Conservation (phyloP, 1,140 invertebrate genomes). For the Aporrectodea caliginosa region DNA sequence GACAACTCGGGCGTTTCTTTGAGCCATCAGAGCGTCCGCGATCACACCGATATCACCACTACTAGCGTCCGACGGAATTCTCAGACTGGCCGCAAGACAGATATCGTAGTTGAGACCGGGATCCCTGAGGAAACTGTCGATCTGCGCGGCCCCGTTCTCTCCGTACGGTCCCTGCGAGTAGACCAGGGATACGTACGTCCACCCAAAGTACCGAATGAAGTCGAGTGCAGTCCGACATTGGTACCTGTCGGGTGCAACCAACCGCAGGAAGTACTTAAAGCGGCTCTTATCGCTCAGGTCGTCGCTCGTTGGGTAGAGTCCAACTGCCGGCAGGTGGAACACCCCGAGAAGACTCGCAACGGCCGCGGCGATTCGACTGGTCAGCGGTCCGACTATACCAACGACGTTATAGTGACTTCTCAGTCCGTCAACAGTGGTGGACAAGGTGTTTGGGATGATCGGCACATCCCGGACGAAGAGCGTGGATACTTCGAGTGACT, state of each 20-base stretch:
- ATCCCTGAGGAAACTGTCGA: not conserved
- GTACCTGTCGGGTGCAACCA: slow-evolving; percentile 52
- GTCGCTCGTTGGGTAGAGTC: slow-evolving; percentile 3
- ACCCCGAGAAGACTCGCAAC: slow-evolving; percentile 61
- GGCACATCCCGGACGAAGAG: not conserved
- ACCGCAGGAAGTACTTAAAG: slow-evolving; percentile 47
- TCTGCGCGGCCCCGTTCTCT: not conserved
- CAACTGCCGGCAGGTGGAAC: slow-evolving; percentile 64
- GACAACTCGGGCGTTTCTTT: not conserved
- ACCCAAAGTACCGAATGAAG: slow-evolving; percentile 62
- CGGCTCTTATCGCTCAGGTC: slow-evolving; percentile 43
- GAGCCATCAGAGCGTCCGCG: not conserved
- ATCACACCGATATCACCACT: not conserved
- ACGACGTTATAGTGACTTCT: not conserved
- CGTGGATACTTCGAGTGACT: slow-evolving; percentile 62
- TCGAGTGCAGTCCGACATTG: slow-evolving; percentile 68
- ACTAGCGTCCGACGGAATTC: not conserved
- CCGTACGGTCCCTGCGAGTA: slow-evolving; percentile 56
- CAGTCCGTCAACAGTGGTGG: not conserved
- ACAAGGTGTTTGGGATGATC: not conserved
- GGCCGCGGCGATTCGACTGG: slow-evolving; percentile 64
- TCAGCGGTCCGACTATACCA: not conserved
- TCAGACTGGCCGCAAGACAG: not conserved
- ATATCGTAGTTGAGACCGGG: not conserved
- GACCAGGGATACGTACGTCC: slow-evolving; percentile 69